These are phyloP conservation scores for Ovibos moschatus DNA, from an alignment of 2,113 vertebrate genomes.

Conservation along the genomic window DNA sequence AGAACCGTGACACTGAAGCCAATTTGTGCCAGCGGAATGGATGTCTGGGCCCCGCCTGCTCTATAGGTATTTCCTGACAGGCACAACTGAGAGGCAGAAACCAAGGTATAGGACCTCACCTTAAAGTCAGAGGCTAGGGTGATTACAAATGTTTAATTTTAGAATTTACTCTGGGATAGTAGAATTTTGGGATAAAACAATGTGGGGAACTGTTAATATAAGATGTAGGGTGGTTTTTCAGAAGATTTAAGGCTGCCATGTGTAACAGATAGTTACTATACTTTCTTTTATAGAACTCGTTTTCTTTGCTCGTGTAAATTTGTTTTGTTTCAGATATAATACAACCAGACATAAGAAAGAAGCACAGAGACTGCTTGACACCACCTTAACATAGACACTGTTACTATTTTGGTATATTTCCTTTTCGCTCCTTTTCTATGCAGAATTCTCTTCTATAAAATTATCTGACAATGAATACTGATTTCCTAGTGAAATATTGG, in stretches of 20 bases:
- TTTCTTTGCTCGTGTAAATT: neutral
- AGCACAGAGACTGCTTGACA: neutral
- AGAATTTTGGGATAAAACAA: neutral
- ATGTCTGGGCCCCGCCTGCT: neutral
- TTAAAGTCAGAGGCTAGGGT: neutral
- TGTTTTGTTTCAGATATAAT: constrained; percentile 26
- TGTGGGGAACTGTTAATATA: neutral
- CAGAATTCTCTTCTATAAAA: constrained; percentile 16
- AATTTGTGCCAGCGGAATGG: neutral
- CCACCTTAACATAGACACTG: neutral
- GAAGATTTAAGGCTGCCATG: neutral
- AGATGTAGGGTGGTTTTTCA: neutral
- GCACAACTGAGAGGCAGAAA: neutral
- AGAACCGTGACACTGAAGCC: neutral
- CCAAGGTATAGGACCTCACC: neutral
- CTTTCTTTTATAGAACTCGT: neutral
- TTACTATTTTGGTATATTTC: constrained; percentile 3
- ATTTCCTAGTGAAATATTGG: constrained; percentile 12
- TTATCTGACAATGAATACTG: neutral
- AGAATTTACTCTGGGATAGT: neutral
- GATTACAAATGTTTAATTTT: neutral
- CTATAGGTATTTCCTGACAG: neutral
- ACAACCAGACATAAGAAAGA: neutral
- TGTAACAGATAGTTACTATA: neutral
- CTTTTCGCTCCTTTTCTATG: neutral